These are phyloP conservation scores for Rafetus swinhoei DNA, from an alignment of 2,113 vertebrate genomes.

Conservation along the genomic window DNA sequence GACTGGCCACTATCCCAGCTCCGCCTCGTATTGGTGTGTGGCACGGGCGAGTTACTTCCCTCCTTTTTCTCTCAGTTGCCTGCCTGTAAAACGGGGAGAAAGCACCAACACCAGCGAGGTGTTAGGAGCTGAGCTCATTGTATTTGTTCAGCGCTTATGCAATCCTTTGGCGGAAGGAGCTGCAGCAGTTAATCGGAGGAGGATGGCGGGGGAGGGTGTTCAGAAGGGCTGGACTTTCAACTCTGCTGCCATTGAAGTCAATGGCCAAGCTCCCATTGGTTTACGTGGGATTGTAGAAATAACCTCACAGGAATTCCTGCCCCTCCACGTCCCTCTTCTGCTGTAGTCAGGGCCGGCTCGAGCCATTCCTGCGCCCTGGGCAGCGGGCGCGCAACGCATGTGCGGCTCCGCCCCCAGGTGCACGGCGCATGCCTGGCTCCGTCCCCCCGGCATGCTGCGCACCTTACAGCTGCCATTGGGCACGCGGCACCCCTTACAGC, in stretches of 20 bases:
- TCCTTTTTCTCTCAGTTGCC: conserved; percentile 39
- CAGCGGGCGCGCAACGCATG: too few species aligned
- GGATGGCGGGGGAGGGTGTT: background rate
- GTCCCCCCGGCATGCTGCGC: too few species aligned
- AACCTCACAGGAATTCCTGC: background rate
- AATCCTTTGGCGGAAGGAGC: background rate
- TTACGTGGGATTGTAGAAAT: background rate
- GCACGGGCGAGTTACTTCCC: background rate
- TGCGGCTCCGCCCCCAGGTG: too few species aligned
- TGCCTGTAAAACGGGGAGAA: background rate
- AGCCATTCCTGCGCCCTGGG: too few species aligned
- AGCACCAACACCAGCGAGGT: background rate
- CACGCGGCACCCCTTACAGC: too few species aligned
- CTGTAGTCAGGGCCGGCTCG: background rate
- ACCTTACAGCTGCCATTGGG: too few species aligned
- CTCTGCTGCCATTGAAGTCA: background rate
- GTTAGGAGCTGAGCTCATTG: background rate
- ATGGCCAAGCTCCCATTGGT: background rate
- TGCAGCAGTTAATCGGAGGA: background rate
- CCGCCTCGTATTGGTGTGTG: background rate
- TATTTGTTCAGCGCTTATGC: background rate
- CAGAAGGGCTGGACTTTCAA: background rate
- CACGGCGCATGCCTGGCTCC: too few species aligned
- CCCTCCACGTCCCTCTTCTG: background rate
- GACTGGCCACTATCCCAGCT: conserved; percentile 37